These are phyloP conservation scores for Cynoglossus semilaevis DNA, from an alignment of 2,113 vertebrate species.

Conservation along the genomic window DNA sequence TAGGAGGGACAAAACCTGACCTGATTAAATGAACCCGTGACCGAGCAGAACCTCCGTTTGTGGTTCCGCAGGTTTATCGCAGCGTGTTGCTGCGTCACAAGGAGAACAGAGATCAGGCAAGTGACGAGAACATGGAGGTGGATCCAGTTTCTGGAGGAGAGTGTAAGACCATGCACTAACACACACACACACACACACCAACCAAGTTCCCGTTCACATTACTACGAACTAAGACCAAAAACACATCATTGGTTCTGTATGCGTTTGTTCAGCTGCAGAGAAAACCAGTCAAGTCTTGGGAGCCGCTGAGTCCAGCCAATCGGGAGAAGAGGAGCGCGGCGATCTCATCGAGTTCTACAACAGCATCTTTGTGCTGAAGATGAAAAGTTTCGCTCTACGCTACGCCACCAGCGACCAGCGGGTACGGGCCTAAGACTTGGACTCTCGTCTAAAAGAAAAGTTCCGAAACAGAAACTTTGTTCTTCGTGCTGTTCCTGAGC, in stretches of 20 bases:
- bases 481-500: not conserved
- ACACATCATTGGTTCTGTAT: not conserved
- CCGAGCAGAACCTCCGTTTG: conserved; percentile 1
- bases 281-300: conserved; percentile 38
- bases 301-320: conserved; percentile 18
- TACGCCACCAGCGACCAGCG: conserved; percentile 80
- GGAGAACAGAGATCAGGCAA: conserved; percentile 38
- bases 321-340: conserved; percentile 80
- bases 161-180: conserved; percentile 51
- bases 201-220: too few species aligned
- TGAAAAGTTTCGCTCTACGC: conserved; percentile 87
- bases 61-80: conserved; percentile 85
- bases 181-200: not conserved
- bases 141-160: conserved; percentile 69
- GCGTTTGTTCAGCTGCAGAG: conserved; percentile 54
- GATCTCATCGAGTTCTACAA: conserved; percentile 98
- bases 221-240: too few species aligned
- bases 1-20: too few species aligned
- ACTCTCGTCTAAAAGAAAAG: too few species aligned
- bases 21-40: too few species aligned
- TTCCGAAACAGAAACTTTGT: not conserved
- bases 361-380: conserved; percentile 84
- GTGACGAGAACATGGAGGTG: conserved; percentile 75
- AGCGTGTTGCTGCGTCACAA: conserved; percentile 85
- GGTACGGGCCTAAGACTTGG: conserved; percentile 59